Base-by-base conservation (phyloP, 2,888 invertebrate genomes). In the Habroteleia sp. region DNA sequence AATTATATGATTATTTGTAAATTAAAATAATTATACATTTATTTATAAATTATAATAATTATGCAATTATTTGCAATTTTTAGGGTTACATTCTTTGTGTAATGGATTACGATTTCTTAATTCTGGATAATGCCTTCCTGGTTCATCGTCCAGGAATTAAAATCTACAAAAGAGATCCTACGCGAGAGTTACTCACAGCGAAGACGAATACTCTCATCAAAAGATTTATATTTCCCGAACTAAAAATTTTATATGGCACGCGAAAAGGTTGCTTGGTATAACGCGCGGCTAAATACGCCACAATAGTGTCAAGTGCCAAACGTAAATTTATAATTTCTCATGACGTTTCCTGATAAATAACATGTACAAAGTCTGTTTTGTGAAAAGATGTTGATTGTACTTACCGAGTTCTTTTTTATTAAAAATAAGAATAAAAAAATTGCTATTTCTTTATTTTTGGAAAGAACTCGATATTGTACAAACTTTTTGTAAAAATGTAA, bases 61-160 rank as follows among this genome's bases (percentile, higher is more conserved):
- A n/a, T n/a, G n/a, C n/a, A n/a, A n/a, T n/a, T n/a, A n/a, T n/a
- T n/a, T n/a, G n/a, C 20, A 3, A 20, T 20, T 83, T 87, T 11
- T 91, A 97, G 96, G 97, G 96, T 79, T 97, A 96, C 89, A 93
- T 95, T 60, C 91, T 97, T 76, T 97, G 97, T 89, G 95, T 96
- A 17, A 90, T 95, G 87, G 94, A 97, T 89, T 97, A 97, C 89
- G 96, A 97, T 86, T 97, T 97, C 88, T 94, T 96, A 89, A 96
- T 97, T 82, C 89, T 97, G 85, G 96, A 97, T 90, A 96, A 97
- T 89, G 96, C 95, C n/a, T 97, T 97, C 89, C 91, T 97, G 68
- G 95, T 95, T 48, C 97, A 97, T 89, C 95, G 96, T 81, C 97
- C 97, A 0, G 97, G 97, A 46, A 97, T 97, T 81, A 97, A 97